These are phyloP conservation scores for Catharus minimus DNA, from an alignment of 2,113 vertebrate species.

Conservation along the genomic window DNA sequence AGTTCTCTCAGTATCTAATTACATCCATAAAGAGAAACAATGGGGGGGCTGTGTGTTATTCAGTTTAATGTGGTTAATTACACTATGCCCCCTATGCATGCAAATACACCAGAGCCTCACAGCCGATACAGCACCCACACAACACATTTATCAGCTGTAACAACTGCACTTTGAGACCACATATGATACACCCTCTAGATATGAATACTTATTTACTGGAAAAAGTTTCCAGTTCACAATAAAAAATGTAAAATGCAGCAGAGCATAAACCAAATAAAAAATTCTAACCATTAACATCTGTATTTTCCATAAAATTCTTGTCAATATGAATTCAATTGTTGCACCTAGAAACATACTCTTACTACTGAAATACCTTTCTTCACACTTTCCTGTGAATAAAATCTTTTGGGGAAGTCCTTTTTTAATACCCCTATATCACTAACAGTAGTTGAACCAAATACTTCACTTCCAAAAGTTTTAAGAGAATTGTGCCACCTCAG, in stretches of 20 bases:
- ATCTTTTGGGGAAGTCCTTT: neutral
- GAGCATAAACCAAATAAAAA: neutral
- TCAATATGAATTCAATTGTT: neutral
- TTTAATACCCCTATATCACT: neutral
- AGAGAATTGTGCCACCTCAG: neutral
- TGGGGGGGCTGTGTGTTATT: neutral
- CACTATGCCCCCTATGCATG: neutral
- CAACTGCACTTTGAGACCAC: neutral
- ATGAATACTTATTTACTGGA: neutral
- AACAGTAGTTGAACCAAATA: neutral
- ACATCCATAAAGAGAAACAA: conserved; percentile 26
- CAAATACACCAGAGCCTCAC: neutral
- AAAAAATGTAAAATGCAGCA: neutral
- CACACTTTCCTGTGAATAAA: neutral
- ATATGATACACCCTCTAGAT: neutral
- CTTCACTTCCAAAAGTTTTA: neutral
- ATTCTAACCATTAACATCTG: neutral
- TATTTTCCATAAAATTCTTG: neutral
- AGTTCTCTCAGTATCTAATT: conserved; percentile 41
- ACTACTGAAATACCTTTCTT: neutral
- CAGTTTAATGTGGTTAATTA: conserved; percentile 23
- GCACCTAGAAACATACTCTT: neutral
- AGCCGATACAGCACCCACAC: neutral
- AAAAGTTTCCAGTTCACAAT: neutral
- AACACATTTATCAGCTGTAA: neutral